Conservation (phyloP, 1,140 invertebrate species). For the Pissodes strobi region DNA sequence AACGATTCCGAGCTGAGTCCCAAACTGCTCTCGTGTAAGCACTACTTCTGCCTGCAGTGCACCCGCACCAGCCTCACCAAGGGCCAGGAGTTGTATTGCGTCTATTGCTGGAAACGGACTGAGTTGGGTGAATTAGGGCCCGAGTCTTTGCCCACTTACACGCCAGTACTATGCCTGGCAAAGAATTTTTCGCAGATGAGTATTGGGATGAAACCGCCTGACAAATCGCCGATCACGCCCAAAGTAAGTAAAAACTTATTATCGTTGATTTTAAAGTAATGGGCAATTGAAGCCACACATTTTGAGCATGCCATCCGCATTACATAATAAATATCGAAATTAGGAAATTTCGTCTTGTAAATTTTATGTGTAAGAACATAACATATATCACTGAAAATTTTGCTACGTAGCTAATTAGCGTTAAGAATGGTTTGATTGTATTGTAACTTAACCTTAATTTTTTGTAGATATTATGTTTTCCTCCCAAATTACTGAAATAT, state of each 20-base stretch:
- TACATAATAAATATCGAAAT: neutral
- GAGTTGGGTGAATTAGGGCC: slow-evolving; percentile 65
- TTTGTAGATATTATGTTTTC: too few relatives aligned
- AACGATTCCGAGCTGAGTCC: slow-evolving; percentile 67
- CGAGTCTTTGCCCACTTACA: slow-evolving; percentile 69
- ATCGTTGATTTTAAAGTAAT: neutral
- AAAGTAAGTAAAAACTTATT: slow-evolving; percentile 23
- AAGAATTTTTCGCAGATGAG: slow-evolving; percentile 64
- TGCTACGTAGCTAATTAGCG: too few relatives aligned
- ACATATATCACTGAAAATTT: too few relatives aligned
- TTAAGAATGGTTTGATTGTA: too few relatives aligned
- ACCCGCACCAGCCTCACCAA: slow-evolving; percentile 67
- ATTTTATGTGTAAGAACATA: too few relatives aligned
- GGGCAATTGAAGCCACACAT: neutral
- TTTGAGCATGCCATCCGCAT: neutral
- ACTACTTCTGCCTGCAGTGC: slow-evolving; percentile 76
- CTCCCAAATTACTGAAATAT: too few relatives aligned
- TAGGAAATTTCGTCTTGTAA: too few relatives aligned
- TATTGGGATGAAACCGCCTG: slow-evolving; percentile 56
- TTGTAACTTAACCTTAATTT: too few relatives aligned
- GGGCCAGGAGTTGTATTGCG: slow-evolving; percentile 68
- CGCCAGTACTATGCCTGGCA: slow-evolving; percentile 65
- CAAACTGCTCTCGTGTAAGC: slow-evolving; percentile 75
- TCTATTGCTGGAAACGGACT: slow-evolving; percentile 70
- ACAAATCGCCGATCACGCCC: slow-evolving; percentile 44